Conservation (phyloP, 2,113 vertebrate genomes). For the Cromileptes altivelis region DNA sequence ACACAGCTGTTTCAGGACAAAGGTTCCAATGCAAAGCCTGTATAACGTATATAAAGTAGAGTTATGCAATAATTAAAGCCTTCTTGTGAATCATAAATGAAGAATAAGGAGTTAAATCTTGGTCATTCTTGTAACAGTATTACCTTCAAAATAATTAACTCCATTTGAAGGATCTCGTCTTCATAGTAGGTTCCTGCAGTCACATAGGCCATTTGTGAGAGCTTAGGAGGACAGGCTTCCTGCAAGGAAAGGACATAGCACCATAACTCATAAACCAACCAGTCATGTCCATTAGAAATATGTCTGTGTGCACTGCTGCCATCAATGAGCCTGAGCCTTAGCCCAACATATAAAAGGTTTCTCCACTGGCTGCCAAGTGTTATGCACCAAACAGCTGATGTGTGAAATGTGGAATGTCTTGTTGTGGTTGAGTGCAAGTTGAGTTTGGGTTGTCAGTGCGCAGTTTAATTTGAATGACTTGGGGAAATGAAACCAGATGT, state of each 20-base stretch:
- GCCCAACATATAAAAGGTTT: not conserved
- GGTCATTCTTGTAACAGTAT: fast-evolving
- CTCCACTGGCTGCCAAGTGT: not conserved
- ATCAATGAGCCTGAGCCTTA: not conserved
- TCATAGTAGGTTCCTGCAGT: slow-evolving; percentile 92
- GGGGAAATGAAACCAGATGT: not conserved
- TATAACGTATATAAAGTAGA: fast-evolving
- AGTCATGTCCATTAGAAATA: not conserved
- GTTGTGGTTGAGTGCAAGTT: not conserved
- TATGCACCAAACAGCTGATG: not conserved
- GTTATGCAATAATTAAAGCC: not conserved
- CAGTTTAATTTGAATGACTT: not conserved
- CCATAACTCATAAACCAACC: not conserved
- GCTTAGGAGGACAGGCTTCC: slow-evolving; percentile 94
- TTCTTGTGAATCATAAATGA: not conserved
- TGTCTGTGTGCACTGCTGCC: not conserved
- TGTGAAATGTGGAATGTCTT: not conserved
- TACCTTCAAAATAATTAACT: slow-evolving; percentile 93
- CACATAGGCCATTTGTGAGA: slow-evolving; percentile 91
- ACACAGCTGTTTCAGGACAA: slow-evolving; percentile 89
- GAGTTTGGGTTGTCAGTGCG: not conserved
- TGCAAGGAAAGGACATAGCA: slow-evolving; percentile 55
- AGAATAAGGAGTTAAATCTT: not conserved
- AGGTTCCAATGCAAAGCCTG: slow-evolving; percentile 94
- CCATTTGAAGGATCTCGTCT: slow-evolving; percentile 92